A percentile compares a stretch with the other conserved stretches of the same genome.
Evolutionary conservation across 2,113 vertebrate species (phyloP).

Genomic region (Grallaria varia): DNA sequence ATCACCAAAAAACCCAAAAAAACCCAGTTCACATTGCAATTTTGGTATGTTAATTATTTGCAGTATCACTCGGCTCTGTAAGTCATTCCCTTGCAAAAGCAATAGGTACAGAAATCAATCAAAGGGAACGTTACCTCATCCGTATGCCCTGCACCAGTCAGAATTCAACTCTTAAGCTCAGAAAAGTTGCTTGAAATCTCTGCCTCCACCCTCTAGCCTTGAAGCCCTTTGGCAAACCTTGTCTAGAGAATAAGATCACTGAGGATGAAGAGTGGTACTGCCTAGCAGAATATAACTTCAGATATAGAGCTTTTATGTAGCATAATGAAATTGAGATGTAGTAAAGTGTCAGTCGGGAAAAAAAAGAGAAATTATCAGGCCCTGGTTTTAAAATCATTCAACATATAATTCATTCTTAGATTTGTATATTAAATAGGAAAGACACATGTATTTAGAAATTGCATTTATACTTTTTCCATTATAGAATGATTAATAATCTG

Average conservation of each 20-base stretch:
- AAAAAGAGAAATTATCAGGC: background rate
- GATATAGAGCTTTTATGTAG: background rate
- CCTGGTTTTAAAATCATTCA: background rate
- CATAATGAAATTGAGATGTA: background rate
- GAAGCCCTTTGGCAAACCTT: background rate
- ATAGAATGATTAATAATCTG: background rate
- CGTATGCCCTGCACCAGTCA: background rate
- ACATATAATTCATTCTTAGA: background rate
- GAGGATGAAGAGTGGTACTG: background rate
- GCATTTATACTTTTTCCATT: background rate
- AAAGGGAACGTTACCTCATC: background rate
- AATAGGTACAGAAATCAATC: background rate
- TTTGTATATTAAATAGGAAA: background rate
- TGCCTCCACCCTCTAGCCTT: background rate
- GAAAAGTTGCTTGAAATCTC: background rate
- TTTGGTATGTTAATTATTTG: background rate
- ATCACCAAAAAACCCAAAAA: no score
- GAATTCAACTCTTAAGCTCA: background rate
- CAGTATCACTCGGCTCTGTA: background rate
- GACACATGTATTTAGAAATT: background rate
- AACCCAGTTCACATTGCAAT: background rate
- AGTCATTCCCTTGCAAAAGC: background rate
- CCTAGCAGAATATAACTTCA: background rate
- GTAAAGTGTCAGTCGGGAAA: background rate
- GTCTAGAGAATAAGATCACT: background rate